Conservation (phyloP, 2,113 vertebrate genomes). For the Neofelis nebulosa region DNA sequence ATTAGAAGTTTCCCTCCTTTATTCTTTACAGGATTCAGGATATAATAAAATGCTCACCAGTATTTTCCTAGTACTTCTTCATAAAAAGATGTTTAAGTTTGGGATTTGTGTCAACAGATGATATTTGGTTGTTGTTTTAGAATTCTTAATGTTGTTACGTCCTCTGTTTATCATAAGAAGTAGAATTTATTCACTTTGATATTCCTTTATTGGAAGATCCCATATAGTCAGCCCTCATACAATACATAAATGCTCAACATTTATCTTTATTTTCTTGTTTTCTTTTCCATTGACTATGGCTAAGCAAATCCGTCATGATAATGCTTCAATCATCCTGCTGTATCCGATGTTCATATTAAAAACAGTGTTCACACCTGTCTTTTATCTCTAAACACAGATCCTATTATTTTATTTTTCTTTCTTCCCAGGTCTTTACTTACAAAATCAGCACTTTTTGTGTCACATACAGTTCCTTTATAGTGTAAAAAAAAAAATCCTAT, state of each 20-base stretch:
- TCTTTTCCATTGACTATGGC: not conserved
- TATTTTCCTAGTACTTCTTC: not conserved
- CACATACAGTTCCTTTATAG: not conserved
- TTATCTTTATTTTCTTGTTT: not conserved
- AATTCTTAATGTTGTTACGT: not conserved
- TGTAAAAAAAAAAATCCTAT: not conserved
- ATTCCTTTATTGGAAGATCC: not conserved
- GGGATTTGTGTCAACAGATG: not conserved
- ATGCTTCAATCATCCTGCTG: not conserved
- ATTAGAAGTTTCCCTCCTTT: not conserved
- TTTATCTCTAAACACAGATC: not conserved
- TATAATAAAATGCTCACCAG: not conserved
- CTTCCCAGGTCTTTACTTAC: not conserved
- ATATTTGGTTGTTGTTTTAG: not conserved
- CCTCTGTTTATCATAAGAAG: not conserved
- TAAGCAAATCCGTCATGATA: not conserved
- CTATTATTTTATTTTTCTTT: conserved; percentile 21
- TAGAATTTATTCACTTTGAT: not conserved
- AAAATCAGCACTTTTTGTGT: not conserved
- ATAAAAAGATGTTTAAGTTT: not conserved
- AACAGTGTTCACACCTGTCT: not conserved
- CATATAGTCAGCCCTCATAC: not conserved
- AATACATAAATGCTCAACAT: not conserved
- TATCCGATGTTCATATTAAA: not conserved
- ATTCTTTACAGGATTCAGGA: not conserved